Conservation (phyloP, 2,888 invertebrate species). For the Elegia similella region DNA sequence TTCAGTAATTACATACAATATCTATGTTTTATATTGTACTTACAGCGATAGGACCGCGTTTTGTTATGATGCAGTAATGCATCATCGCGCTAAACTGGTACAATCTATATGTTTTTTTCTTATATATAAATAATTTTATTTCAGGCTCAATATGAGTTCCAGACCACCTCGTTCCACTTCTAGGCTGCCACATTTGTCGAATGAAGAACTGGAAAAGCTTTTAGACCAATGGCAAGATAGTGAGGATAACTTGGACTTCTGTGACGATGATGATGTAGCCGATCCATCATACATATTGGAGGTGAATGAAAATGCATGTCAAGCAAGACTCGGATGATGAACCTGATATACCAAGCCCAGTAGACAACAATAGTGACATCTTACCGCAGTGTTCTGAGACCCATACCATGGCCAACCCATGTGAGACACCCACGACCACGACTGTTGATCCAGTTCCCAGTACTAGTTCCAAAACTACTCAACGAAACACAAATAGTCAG, state of each 20-base stretch:
- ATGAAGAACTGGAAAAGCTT: slow-evolving; percentile 16
- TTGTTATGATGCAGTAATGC: slow-evolving; percentile 27
- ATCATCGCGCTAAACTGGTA: slow-evolving; percentile 20
- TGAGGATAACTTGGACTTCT: slow-evolving; percentile 24
- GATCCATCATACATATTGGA: slow-evolving; percentile 21
- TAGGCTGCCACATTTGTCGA: slow-evolving; percentile 2
- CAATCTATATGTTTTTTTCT: slow-evolving; percentile 10
- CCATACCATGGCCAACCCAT: neutral
- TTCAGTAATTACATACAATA: slow-evolving; percentile 10
- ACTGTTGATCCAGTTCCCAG: slow-evolving; percentile 8
- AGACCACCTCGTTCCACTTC: neutral
- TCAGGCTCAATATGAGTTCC: slow-evolving; percentile 16
- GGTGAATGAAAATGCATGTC: slow-evolving; percentile 2
- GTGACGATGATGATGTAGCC: slow-evolving; percentile 26
- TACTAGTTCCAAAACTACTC: slow-evolving; percentile 15
- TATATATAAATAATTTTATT: slow-evolving; percentile 11
- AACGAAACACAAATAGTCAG: slow-evolving; percentile 20
- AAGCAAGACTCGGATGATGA: slow-evolving; percentile 5
- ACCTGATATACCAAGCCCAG: slow-evolving; percentile 3
- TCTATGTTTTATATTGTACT: slow-evolving; percentile 15
- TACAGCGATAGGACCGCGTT: slow-evolving; percentile 21
- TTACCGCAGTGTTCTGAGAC: neutral
- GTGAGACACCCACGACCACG: slow-evolving; percentile 10
- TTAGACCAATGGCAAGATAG: slow-evolving; percentile 17
- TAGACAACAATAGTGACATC: neutral